Percentiles rank a stretch among this genome's conserved stretches.
Evolutionary conservation across 2,113 vertebrate species (phyloP).

Genomic region (Pleuronectes platessa): DNA sequence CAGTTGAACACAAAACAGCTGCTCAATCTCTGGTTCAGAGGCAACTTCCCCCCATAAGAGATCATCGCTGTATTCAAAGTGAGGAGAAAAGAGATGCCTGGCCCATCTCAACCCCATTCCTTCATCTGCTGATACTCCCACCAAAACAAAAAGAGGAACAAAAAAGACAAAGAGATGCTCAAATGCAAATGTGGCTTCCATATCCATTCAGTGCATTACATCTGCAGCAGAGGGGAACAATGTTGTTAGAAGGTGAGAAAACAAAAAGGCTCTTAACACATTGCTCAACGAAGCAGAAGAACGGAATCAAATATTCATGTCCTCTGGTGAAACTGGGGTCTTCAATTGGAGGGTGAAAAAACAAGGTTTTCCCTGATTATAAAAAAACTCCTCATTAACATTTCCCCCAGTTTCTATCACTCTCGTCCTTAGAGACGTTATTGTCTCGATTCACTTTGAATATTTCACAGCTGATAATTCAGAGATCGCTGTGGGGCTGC

Average conservation of each 20-base stretch:
- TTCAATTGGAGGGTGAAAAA: constrained; percentile 4
- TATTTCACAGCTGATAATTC: too few relatives aligned
- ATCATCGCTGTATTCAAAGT: constrained; percentile 1
- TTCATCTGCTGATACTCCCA: constrained; percentile 20
- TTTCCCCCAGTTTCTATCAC: too few relatives aligned
- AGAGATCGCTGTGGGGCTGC: too few relatives aligned
- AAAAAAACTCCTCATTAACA: too few relatives aligned
- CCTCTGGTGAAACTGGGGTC: constrained; percentile 7
- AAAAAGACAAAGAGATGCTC: neutral
- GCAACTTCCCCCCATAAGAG: neutral
- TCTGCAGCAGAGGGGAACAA: neutral
- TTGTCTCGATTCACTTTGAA: too few relatives aligned
- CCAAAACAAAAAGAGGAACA: constrained; percentile 2
- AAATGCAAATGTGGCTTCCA: constrained; percentile 31
- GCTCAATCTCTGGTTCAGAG: neutral
- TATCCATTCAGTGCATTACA: neutral
- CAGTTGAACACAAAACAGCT: constrained; percentile 6
- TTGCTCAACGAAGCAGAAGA: constrained; percentile 13
- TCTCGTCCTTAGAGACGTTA: too few relatives aligned
- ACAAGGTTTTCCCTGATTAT: neutral
- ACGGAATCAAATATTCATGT: constrained; percentile 38
- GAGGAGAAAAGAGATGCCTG: neutral
- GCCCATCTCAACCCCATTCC: neutral
- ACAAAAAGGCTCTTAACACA: constrained; percentile 36
- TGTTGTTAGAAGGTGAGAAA: constrained; percentile 16